Conservation (phyloP, 2,888 invertebrate species). For the Tenodera sinensis region DNA sequence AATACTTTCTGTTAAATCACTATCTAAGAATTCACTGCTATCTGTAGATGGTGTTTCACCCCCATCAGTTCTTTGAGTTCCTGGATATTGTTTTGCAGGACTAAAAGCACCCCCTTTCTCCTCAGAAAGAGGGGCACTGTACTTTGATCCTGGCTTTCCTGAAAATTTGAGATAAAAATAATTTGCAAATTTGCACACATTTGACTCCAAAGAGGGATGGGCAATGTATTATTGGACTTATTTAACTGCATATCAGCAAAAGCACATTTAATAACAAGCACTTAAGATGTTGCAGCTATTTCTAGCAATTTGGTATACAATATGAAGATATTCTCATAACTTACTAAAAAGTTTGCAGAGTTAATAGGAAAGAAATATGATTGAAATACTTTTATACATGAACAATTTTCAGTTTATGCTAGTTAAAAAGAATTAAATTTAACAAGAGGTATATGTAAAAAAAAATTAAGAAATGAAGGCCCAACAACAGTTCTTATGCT, state of each 20-base stretch:
- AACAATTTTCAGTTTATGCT: too few species aligned
- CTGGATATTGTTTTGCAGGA: conserved; percentile 33
- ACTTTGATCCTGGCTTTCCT: conserved; percentile 52
- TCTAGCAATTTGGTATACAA: too few species aligned
- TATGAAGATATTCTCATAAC: too few species aligned
- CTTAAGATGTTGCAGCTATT: too few species aligned
- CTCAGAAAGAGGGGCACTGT: conserved; percentile 46
- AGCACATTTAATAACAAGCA: too few species aligned
- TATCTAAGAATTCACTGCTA: conserved; percentile 35
- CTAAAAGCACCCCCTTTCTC: conserved; percentile 40
- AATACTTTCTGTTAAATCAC: conserved; percentile 33
- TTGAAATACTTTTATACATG: too few species aligned
- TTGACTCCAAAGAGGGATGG: neutral
- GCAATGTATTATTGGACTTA: neutral
- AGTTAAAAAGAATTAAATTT: too few species aligned
- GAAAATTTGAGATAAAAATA: conserved; percentile 32
- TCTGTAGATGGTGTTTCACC: conserved; percentile 34
- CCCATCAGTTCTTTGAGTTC: conserved; percentile 36
- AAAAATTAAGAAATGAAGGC: too few species aligned
- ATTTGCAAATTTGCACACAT: neutral
- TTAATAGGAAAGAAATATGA: too few species aligned
- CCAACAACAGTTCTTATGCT: too few species aligned
- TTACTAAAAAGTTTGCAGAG: too few species aligned
- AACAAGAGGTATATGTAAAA: too few species aligned
- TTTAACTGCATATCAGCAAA: neutral